Evolutionary conservation across 2,797 vertebrate genomes (phyloP).

Genomic region (Paramormyrops hopkinsi): DNA sequence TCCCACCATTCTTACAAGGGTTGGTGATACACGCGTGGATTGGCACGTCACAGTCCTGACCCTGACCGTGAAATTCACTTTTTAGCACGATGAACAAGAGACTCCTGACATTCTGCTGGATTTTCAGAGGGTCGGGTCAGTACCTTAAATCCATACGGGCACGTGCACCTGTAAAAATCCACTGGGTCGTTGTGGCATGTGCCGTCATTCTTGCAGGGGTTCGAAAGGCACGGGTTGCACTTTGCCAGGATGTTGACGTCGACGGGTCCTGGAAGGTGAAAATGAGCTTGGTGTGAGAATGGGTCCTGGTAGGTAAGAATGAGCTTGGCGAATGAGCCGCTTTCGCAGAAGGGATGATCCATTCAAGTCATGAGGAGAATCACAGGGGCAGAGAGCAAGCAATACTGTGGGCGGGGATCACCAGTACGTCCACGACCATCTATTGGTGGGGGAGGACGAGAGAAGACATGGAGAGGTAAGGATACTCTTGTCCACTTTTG

Average conservation of each 20-base stretch:
- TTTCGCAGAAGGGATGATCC: background rate
- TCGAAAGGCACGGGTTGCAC: slow-evolving; percentile 90
- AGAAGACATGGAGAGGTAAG: background rate
- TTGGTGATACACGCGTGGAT: slow-evolving; percentile 93
- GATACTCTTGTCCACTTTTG: background rate
- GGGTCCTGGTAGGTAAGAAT: slow-evolving; percentile 65
- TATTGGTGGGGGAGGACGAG: background rate
- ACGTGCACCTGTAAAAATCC: slow-evolving; percentile 90
- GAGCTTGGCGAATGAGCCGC: background rate
- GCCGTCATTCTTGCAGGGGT: slow-evolving; percentile 90
- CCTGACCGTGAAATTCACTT: slow-evolving; percentile 55
- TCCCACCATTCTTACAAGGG: slow-evolving; percentile 84
- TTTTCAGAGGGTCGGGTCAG: background rate
- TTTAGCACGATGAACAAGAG: background rate
- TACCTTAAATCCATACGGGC: slow-evolving; percentile 95
- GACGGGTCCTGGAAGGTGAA: slow-evolving; percentile 71
- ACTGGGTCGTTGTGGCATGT: slow-evolving; percentile 90
- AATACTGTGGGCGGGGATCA: background rate
- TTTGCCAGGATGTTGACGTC: slow-evolving; percentile 87
- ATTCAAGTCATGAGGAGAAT: background rate
- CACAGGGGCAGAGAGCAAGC: background rate
- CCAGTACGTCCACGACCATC: background rate
- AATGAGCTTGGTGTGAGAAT: slow-evolving; percentile 22
- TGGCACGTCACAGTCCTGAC: slow-evolving; percentile 84
- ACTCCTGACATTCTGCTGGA: too few species aligned